Base-by-base conservation (phyloP, 2,797 vertebrate genomes). In the Podarcis lilfordi region DNA sequence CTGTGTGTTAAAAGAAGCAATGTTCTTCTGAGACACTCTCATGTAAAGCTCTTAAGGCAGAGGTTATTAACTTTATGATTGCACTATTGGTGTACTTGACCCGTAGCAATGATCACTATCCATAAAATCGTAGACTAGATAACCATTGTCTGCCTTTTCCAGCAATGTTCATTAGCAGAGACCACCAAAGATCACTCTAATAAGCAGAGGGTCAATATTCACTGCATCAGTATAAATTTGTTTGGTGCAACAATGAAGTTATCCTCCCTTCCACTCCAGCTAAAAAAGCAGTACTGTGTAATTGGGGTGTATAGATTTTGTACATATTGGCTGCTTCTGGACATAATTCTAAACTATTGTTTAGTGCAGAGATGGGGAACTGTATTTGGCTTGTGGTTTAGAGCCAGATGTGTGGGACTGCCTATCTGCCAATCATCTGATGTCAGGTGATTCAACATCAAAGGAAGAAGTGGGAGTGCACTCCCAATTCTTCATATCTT, bases 11-110 rank as follows among this genome's bases (percentile, higher is more conserved):
- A 50, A 85, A 94, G 92, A 93, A 95, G 90, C 88, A 91, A 87
- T 96, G 94, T 97, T 96, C 93, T 96, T 96, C 94, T 89, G 96
- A 96, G 95, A 93, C 92, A 93, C 93, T 93, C 92, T 77, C 95
- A 95, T 96, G 95, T 97, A 97, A 96, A 94, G 93, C 94, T 96
- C 95, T 96, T 96, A 91, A 91, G 88, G 71, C 95, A 94, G 91
- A 93, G 93, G 92, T 97, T 97, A 97, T 98, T 98, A 97, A 97
- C 96, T 98, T 95, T 91, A 95, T 97, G 96, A 98, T 98, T 97
- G 96, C 94, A 92, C 91, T 95, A 94, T 96, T 95, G 95, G 95
- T 97, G 95, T 97, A 97, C 96, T 97, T 98, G 97, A 98, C 97
- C 97, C 96, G 95, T 96, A 97, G 94, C 95, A 90, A 94, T 95